Evolutionary conservation across 2,888 invertebrate species (phyloP), one percentile per base, ranked within the genome.

Genomic region (Gerosis bhagava): DNA sequence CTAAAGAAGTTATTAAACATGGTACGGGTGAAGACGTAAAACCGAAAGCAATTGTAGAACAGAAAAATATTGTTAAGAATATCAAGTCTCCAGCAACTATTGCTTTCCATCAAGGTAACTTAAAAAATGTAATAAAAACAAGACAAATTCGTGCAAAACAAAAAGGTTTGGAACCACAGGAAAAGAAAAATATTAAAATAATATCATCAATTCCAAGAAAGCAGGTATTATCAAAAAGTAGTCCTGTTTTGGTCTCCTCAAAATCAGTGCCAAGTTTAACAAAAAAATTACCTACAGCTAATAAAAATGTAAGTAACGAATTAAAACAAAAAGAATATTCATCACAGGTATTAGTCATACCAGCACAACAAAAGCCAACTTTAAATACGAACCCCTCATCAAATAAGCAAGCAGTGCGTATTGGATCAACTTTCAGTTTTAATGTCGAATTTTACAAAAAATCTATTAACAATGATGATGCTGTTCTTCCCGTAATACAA

Each of bases 371-470:
- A n/a, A n/a, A n/a, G n/a, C n/a, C n/a, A n/a, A n/a, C n/a, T n/a
- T n/a, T n/a, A n/a, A n/a, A n/a, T n/a, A n/a, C n/a, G n/a, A n/a
- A n/a, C n/a, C 13, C 25, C 5, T 10, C 3, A 11, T 25, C 28
- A n/a, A 3, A 8, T 10, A 40, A 28, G 4, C 40, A 40, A 19
- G 40, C 29, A 8, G 40, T 29, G 2, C 29, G 29, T 21, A 40
- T 40, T 21, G 21, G 19, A 21, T 40, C 40, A 13, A 40, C 19
- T 10, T 40, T 28, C 6, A 40, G 28, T 29, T 40, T 26, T 45
- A 50, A 56, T 5, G 61, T 54, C 22, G 41, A 52, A 28, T 63
- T 67, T 21, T 64, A 64, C 12, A 39, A 28, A 39, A 39, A 26
- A 19, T 17, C 19, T 12, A 12, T 19, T 5, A 39, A 12, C 3